Percentiles rank a stretch among this genome's conserved stretches.
Evolutionary conservation across 2,113 vertebrate genomes (phyloP).

Genomic region (Dolichallabes microphthalmus): DNA sequence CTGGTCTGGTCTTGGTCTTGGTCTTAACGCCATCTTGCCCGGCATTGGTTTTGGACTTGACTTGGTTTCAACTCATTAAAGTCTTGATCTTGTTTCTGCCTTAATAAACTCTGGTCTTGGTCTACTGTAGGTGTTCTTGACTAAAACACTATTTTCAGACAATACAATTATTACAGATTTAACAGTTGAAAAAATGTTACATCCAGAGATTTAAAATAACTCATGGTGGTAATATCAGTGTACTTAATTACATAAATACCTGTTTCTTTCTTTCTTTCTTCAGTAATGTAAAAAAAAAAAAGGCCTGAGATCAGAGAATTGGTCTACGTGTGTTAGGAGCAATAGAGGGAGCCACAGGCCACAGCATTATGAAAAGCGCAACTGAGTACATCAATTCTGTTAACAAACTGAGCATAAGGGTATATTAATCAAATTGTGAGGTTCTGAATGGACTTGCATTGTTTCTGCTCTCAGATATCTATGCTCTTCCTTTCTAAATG

Average conservation of each 20-base stretch:
- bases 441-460: neutral
- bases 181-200: neutral
- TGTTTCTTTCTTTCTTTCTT: neutral
- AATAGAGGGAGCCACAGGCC: conserved; percentile 29
- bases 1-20: too few relatives aligned
- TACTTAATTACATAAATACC: neutral
- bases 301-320: neutral
- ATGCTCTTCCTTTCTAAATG: too few relatives aligned
- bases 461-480: too few relatives aligned
- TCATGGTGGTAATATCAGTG: neutral
- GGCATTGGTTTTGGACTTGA: too few relatives aligned
- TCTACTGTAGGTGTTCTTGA: too few relatives aligned
- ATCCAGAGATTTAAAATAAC: neutral
- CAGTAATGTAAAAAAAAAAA: neutral
- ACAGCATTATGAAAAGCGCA: neutral
- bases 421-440: neutral
- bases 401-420: neutral
- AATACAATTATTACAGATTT: neutral
- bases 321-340: neutral
- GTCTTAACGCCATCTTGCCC: too few relatives aligned
- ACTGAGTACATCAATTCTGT: neutral
- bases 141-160: neutral
- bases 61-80: too few relatives aligned
- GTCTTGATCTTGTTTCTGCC: too few relatives aligned
- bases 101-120: too few relatives aligned